Evolutionary conservation across 1,140 invertebrate genomes (phyloP).

Genomic region (Eupristina koningsbergeri): DNA sequence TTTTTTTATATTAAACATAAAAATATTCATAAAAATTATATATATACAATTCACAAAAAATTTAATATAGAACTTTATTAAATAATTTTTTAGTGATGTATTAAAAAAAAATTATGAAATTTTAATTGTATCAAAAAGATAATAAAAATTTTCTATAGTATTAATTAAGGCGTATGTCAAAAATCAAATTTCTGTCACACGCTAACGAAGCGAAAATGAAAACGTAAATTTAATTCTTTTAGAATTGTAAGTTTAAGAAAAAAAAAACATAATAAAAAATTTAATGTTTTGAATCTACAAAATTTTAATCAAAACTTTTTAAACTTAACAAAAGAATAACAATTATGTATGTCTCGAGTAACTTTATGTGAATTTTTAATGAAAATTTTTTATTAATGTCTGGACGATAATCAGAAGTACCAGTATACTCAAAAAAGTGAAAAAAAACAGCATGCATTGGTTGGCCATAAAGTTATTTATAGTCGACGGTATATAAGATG

Average conservation of each 20-base stretch:
- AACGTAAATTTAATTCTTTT: conserved; percentile 43
- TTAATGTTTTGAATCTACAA: conserved; percentile 7
- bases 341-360: conserved; percentile 34
- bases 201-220: conserved; percentile 14
- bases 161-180: conserved; percentile 40
- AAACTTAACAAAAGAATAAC: background rate
- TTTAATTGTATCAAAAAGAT: conserved; percentile 38
- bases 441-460: background rate
- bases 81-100: conserved; percentile 24
- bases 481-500: conserved; percentile 37
- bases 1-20: too few species aligned
- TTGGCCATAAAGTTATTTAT: conserved; percentile 32
- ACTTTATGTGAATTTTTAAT: conserved; percentile 24
- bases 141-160: conserved; percentile 40
- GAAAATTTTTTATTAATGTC: conserved; percentile 29
- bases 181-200: conserved; percentile 50
- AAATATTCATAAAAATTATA: too few species aligned
- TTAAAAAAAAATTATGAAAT: conserved; percentile 28
- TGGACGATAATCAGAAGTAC: conserved; percentile 42
- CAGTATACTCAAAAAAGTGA: conserved; percentile 34
- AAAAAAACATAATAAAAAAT: conserved; percentile 7
- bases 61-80: conserved; percentile 19
- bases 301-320: conserved; percentile 46
- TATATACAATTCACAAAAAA: background rate
- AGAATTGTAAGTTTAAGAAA: conserved; percentile 17